These are phyloP conservation scores for Aurelia coerulea DNA, from an alignment of 30 jellyfish, hydroid and myxozoan species.

Conservation along the genomic window DNA sequence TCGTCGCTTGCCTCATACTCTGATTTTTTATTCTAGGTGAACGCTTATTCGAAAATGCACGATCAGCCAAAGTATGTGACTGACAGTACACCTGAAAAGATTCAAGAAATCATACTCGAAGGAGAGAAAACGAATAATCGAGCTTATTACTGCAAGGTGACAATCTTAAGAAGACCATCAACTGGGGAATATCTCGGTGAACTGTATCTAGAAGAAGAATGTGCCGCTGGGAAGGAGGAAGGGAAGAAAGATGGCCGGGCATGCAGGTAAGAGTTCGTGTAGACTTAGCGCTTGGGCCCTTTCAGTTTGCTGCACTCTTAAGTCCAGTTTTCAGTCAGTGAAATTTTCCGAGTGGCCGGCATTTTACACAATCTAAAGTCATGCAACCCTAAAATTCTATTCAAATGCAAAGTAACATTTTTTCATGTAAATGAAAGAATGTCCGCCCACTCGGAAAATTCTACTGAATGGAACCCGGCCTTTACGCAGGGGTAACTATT, in stretches of 20 bases:
- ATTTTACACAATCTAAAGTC: too few relatives aligned
- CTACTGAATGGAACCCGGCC: too few relatives aligned
- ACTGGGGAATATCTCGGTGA: constrained; percentile 99
- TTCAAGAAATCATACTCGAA: constrained; percentile 93
- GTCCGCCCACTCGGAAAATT: too few relatives aligned
- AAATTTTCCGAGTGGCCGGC: too few relatives aligned
- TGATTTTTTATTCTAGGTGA: constrained; percentile 52
- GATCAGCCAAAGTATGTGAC: constrained; percentile 96
- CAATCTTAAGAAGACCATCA: constrained; percentile 90
- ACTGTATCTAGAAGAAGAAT: constrained; percentile 91
- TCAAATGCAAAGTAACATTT: too few relatives aligned
- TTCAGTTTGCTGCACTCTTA: too few relatives aligned
- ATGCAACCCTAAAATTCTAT: too few relatives aligned
- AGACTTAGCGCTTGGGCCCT: background rate
- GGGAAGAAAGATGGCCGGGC: constrained; percentile 92
- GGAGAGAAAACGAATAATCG: constrained; percentile 98
- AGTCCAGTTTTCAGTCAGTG: too few relatives aligned
- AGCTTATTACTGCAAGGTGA: constrained; percentile 94
- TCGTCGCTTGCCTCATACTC: too few relatives aligned
- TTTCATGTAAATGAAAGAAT: too few relatives aligned
- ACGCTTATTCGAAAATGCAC: constrained; percentile 79
- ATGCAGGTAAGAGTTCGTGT: constrained; percentile 70
- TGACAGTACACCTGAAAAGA: constrained; percentile 98
- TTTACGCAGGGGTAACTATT: too few relatives aligned
- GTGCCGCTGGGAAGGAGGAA: constrained; percentile 70